Base-by-base conservation (phyloP, 2,888 invertebrate genomes). In the Cenopis cana region DNA sequence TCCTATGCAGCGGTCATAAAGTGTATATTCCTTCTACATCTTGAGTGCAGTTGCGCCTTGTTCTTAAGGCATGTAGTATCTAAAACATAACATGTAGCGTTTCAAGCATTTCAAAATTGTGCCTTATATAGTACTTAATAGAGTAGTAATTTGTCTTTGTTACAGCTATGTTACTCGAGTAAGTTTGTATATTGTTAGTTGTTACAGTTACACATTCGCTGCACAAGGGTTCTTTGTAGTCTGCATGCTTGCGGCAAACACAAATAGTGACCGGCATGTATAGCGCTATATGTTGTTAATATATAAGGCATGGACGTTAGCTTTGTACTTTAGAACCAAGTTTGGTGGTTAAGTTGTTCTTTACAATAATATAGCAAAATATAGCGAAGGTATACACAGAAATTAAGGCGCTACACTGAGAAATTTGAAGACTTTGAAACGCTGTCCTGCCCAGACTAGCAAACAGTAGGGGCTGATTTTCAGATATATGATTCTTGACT, bases 161-260 rank as follows among this genome's bases (percentile, higher is more conserved):
- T 20, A 20, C 62, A 8, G 9, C 52, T 12, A 18, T 17, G 38
- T n/a, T 9, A 38, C 29, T 29, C 29, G 29, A 29, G 29, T 20
- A 38, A 41, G 2, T 38, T 38, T 2, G 38, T 8, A 20, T 17
- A 14, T 24, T 65, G 46, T 55, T n/a, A n/a, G n/a, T n/a, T n/a
- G n/a, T n/a, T n/a, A n/a, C n/a, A n/a, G n/a, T n/a, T 60, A 64
- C 55, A 60, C 24, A 68, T 54, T 68, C 49, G 20, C 18, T n/a
- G 33, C 41, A 64, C 50, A 67, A 69, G 64, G 69, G 62, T 67
- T 69, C 60, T 69, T 46, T 69, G 54, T 59, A 38, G 64, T 59
- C 50, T 64, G 55, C 59, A 55, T 38, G 18, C 65, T 50, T 29
- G 60, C 49, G 33, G 52, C 38, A 68, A 64, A 62, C 41, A 59